Base-by-base conservation (phyloP, 2,888 invertebrate genomes). In the Bombylius discolor region DNA sequence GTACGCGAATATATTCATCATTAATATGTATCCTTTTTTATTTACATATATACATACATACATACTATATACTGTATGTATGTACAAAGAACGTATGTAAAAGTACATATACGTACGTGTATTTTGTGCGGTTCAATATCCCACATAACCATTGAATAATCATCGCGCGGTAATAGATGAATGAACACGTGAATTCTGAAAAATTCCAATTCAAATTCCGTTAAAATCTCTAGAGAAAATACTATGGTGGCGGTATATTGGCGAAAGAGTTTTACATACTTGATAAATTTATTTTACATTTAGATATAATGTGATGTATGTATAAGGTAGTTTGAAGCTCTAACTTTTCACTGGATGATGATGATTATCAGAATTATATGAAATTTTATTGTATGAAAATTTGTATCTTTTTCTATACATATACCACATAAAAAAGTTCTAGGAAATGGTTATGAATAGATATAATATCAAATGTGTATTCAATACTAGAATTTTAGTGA, bases 181-280 rank as follows among this genome's bases (percentile, higher is more conserved):
- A 48, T 49, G 56, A 61, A 58, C 62, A 63, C 63, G 62, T 63
- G 61, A 60, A 60, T 57, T 60, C 53, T 47, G 23, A 55, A 56
- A 58, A 57, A 60, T 42, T 45, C 59, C 60, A 61, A 67, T 66
- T 65, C 63, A 66, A 65, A 67, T 66, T 72, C 70, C 68, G 65
- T 69, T 67, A 66, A 69, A 72, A 70, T 70, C 72, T 71, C 72
- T 62, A 62, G 69, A 58, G 65, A 62, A 39, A 51, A 12, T 34
- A 9, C 50, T 46, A 52, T 50, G 56, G 46, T 46, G 36, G 55
- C 51, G 23, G 42, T 47, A 45, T 45, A n/a, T 6, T 49, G 55
- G 50, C 50, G 51, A 55, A 51, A 51, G 51, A 42, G 55, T 55
- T 55, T 42, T 39, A 39, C 23, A 23, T 23, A 23, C 23, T 23